phyloP scores from a whole-genome alignment of 2,888 invertebrate genomes.

The Onchidella celtica region DNA sequence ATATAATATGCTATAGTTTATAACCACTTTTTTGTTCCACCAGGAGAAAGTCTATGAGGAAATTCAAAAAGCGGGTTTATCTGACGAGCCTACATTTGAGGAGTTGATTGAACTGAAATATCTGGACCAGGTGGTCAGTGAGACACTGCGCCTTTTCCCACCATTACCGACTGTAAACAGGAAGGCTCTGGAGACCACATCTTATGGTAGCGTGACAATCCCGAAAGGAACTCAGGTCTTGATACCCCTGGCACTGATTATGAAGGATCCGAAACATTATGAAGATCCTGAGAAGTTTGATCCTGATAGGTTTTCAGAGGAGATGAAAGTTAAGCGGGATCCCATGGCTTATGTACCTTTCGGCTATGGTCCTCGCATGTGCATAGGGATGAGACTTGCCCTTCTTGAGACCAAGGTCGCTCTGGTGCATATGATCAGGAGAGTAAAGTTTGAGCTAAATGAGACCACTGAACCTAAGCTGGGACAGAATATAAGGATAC shows the following conservation, averaged over 20 bases:
- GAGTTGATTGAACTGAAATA: neutral
- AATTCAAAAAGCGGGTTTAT: too few relatives aligned
- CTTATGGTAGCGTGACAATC: conserved; percentile 11
- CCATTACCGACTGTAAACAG: neutral
- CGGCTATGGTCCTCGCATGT: conserved; percentile 24
- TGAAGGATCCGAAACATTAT: too few relatives aligned
- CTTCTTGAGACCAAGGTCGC: neutral
- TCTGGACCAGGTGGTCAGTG: too few relatives aligned
- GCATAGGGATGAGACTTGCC: conserved; percentile 16
- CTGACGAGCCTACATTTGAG: neutral
- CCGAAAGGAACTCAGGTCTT: neutral
- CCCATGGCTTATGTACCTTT: neutral
- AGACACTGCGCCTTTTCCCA: too few relatives aligned
- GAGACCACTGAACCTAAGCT: conserved; percentile 17
- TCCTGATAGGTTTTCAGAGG: conserved; percentile 9
- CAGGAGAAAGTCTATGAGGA: conserved; percentile 3
- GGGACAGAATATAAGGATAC: too few relatives aligned
- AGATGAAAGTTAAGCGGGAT: conserved; percentile 14
- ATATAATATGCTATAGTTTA: too few relatives aligned
- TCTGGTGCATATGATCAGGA: conserved; percentile 6
- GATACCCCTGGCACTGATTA: neutral
- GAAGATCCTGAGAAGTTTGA: conserved; percentile 13
- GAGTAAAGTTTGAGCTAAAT: neutral
- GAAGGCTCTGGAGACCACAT: conserved; percentile 3
- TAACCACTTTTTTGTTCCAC: neutral